These are phyloP conservation scores for Physeter macrocephalus DNA, from an alignment of 2,113 vertebrate species.

Conservation along the genomic window DNA sequence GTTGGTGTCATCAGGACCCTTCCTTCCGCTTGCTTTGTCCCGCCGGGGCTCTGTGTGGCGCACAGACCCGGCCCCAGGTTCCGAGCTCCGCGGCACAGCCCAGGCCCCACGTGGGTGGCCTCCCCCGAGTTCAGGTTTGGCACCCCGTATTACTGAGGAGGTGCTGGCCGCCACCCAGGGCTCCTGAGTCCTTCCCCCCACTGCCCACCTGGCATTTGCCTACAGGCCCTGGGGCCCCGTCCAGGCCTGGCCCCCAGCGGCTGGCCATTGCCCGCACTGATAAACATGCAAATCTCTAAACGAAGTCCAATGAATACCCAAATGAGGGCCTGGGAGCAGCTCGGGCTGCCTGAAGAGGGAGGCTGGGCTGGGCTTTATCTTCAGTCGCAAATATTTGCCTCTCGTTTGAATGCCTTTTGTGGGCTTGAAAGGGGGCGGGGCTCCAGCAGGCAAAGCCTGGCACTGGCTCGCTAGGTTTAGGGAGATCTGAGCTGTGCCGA, in stretches of 20 bases:
- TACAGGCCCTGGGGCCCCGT: neutral
- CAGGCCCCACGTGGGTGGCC: accelerated
- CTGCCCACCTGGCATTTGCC: neutral
- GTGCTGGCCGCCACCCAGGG: neutral
- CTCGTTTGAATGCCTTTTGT: constrained; percentile 67
- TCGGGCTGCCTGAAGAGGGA: neutral
- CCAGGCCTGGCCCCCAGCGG: accelerated
- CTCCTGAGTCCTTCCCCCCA: too few relatives aligned
- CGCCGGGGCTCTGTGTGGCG: accelerated
- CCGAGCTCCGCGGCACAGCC: neutral
- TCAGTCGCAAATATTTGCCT: constrained; percentile 45
- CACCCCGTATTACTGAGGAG: neutral
- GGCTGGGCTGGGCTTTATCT: neutral
- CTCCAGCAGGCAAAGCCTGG: neutral
- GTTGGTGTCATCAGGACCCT: accelerated
- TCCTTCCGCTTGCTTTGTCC: neutral
- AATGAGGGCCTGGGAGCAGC: constrained; percentile 37
- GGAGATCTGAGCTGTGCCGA: neutral
- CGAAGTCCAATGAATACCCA: constrained; percentile 49
- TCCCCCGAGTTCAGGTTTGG: neutral
- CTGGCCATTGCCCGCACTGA: neutral
- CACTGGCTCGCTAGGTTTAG: neutral
- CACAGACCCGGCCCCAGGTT: neutral
- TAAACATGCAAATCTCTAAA: constrained; percentile 65
- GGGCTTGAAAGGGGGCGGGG: neutral